These are phyloP conservation scores for Onychostoma macrolepis DNA, from an alignment of 2,113 vertebrate species.

Conservation along the genomic window DNA sequence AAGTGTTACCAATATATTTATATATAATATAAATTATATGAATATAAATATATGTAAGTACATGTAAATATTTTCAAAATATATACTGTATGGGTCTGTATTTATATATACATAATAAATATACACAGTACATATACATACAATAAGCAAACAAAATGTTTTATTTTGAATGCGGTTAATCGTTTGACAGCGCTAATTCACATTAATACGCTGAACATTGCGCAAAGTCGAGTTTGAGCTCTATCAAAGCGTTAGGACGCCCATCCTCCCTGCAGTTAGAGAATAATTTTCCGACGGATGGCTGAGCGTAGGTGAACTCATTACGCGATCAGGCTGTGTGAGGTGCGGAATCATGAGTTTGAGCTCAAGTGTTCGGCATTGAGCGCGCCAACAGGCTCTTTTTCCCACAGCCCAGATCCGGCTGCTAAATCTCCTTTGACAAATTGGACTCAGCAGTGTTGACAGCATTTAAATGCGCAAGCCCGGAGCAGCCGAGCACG, in stretches of 20 bases:
- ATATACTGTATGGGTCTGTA: no score
- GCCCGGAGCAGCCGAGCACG: slow-evolving; percentile 52
- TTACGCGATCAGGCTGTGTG: slow-evolving; percentile 35
- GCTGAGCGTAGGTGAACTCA: slow-evolving; percentile 47
- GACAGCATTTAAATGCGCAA: slow-evolving; percentile 56
- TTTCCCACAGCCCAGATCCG: slow-evolving; percentile 27
- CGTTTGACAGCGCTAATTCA: not conserved
- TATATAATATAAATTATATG: no score
- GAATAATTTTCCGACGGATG: slow-evolving; percentile 44
- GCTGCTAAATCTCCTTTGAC: slow-evolving; percentile 54
- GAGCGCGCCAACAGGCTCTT: slow-evolving; percentile 45
- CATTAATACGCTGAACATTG: slow-evolving; percentile 13
- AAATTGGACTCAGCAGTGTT: slow-evolving; percentile 59
- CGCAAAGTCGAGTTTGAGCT: not conserved
- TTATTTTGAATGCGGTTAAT: no score
- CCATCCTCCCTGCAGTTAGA: slow-evolving; percentile 7
- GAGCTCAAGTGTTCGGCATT: slow-evolving; percentile 38
- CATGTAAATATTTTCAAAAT: no score
- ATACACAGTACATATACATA: no score
- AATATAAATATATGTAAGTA: no score
- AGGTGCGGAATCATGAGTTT: slow-evolving; percentile 42
- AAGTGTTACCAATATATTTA: no score
- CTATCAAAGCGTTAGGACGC: slow-evolving; percentile 8
- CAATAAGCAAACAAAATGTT: no score
- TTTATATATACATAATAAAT: no score